Conservation (phyloP, 1,140 invertebrate genomes). For the Micrasema minimum region DNA sequence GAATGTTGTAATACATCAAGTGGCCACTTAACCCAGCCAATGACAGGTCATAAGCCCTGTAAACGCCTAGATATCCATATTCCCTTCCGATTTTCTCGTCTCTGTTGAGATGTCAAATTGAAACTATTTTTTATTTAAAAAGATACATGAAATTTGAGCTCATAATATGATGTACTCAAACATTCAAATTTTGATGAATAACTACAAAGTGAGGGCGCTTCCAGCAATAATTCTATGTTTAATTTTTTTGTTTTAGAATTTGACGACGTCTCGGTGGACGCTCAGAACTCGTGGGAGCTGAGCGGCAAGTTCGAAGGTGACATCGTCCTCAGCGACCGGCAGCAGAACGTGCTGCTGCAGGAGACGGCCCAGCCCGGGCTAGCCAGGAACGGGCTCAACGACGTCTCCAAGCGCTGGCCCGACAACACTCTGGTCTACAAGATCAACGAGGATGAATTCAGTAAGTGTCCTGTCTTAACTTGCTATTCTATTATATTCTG, state of each 20-base stretch:
- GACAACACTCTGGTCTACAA: constrained; percentile 73
- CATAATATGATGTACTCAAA: background rate
- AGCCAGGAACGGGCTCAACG: constrained; percentile 70
- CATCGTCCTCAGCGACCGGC: constrained; percentile 62
- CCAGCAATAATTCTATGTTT: background rate
- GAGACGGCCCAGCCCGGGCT: constrained; percentile 60
- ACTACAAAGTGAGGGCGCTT: too few relatives aligned
- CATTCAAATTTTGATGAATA: background rate
- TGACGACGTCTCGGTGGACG: constrained; percentile 58
- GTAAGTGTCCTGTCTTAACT: constrained; percentile 61
- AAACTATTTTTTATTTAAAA: too few relatives aligned
- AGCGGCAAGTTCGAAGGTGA: constrained; percentile 68
- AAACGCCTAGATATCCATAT: too few relatives aligned
- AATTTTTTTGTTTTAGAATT: constrained; percentile 51
- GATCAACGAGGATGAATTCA: constrained; percentile 73
- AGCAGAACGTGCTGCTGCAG: constrained; percentile 61
- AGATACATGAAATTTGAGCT: background rate
- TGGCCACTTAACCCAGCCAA: too few relatives aligned
- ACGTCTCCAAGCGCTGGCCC: constrained; percentile 71
- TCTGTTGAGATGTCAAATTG: too few relatives aligned
- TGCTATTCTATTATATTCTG: too few relatives aligned
- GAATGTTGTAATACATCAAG: too few relatives aligned
- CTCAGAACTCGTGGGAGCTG: constrained; percentile 64
- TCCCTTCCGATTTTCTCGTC: too few relatives aligned
- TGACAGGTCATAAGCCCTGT: too few relatives aligned